A percentile compares a stretch with the other conserved stretches of the same genome.
phyloP scores from a whole-genome alignment of 2,888 invertebrate genomes.

The Diarsia dahlii region DNA sequence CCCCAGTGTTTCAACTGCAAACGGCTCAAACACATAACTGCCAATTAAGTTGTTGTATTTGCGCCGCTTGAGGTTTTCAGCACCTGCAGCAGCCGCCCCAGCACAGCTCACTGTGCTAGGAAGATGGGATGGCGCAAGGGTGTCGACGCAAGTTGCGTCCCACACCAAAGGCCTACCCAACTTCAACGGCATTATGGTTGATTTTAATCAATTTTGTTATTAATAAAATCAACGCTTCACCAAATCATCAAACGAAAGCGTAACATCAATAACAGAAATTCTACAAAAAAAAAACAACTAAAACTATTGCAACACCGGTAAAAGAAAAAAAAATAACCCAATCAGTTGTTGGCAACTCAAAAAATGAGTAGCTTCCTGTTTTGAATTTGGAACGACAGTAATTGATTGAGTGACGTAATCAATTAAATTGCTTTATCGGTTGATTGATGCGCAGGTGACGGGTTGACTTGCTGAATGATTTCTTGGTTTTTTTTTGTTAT shows the following conservation, averaged over 20 bases:
- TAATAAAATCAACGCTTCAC: conserved; percentile 2
- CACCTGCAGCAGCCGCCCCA: no score
- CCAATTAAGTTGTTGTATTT: no score
- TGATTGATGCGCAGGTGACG: conserved; percentile 75
- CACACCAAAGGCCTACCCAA: no score
- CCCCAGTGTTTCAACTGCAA: no score
- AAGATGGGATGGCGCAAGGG: no score
- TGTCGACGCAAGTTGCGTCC: no score
- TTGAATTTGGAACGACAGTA: conserved; percentile 72
- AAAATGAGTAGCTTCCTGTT: conserved; percentile 70
- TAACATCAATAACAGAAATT: conserved; percentile 9
- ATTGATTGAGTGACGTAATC: conserved; percentile 77
- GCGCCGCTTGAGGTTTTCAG: no score
- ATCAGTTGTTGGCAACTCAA: conserved; percentile 58
- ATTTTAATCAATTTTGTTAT: no score
- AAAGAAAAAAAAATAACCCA: conserved; percentile 38
- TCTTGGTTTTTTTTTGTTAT: conserved; percentile 42
- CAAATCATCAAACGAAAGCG: conserved; percentile 29
- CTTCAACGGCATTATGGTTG: no score
- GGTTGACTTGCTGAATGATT: conserved; percentile 55
- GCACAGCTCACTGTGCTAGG: no score
- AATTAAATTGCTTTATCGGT: conserved; percentile 74
- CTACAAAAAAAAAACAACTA: conserved; percentile 22
- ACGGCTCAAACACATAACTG: no score
- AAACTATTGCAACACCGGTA: conserved; percentile 41